These are phyloP conservation scores for Agapetus fuscipes DNA, from an alignment of 2,888 invertebrate species.

Conservation along the genomic window DNA sequence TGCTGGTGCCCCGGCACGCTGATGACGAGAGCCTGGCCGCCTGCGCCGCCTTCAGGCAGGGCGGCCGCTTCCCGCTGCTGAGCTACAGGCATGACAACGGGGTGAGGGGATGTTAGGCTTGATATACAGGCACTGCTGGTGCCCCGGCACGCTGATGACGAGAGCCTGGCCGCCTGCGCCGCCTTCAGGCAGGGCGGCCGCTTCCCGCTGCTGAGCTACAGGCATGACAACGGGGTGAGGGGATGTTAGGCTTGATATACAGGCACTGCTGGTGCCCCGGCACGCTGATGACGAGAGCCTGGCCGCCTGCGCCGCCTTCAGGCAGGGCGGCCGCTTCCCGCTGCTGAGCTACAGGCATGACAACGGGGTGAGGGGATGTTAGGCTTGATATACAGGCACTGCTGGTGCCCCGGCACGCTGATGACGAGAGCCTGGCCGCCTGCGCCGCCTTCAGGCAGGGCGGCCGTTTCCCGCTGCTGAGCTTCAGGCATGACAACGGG, in stretches of 20 bases:
- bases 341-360: slow-evolving; percentile 89
- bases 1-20: slow-evolving; percentile 86
- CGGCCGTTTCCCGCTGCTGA: slow-evolving; percentile 89
- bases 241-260: slow-evolving; percentile 25
- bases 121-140: slow-evolving; percentile 84
- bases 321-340: slow-evolving; percentile 93
- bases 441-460: slow-evolving; percentile 88
- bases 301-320: slow-evolving; percentile 73
- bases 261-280: slow-evolving; percentile 86
- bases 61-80: slow-evolving; percentile 89
- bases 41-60: slow-evolving; percentile 85
- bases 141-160: slow-evolving; percentile 86
- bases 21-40: slow-evolving; percentile 82
- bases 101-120: slow-evolving; percentile 48
- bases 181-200: slow-evolving; percentile 87
- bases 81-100: slow-evolving; percentile 89
- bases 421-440: slow-evolving; percentile 78
- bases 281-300: slow-evolving; percentile 84
- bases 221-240: slow-evolving; percentile 80
- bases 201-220: slow-evolving; percentile 91
- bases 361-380: slow-evolving; percentile 58
- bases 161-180: slow-evolving; percentile 74
- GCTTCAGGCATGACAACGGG: slow-evolving; percentile 86
- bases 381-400: slow-evolving; percentile 53
- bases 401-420: slow-evolving; percentile 85